A percentile compares a stretch with the other conserved stretches of the same genome.
Conservation (phyloP, 2,113 vertebrate species). For the Cyanocitta stelleri region DNA sequence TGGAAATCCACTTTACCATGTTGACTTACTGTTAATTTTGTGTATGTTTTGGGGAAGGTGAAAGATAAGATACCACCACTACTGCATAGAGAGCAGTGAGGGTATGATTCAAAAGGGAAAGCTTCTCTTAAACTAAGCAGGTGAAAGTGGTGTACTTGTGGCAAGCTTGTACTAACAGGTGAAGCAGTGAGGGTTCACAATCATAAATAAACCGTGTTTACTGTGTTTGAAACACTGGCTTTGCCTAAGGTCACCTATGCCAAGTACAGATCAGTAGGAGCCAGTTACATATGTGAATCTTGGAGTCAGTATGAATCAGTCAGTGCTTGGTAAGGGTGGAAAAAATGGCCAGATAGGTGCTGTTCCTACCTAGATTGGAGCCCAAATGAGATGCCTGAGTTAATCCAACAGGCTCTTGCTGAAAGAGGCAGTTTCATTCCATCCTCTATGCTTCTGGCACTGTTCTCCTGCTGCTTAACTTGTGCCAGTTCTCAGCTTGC, state of each 20-base stretch:
- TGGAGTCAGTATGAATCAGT: neutral
- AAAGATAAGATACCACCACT: neutral
- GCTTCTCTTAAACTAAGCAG: neutral
- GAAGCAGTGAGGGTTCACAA: neutral
- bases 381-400: neutral
- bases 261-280: neutral
- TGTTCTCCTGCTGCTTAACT: neutral
- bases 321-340: neutral
- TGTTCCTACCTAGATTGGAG: neutral
- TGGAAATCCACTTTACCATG: neutral
- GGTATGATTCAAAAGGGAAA: neutral
- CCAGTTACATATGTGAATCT: neutral
- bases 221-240: neutral
- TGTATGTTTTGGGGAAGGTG: neutral
- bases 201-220: neutral
- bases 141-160: neutral
- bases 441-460: neutral
- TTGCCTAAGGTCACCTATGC: neutral
- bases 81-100: no score
- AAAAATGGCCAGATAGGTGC: neutral
- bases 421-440: neutral
- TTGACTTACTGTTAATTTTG: neutral
- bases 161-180: neutral
- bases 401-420: neutral
- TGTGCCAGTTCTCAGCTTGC: neutral